Evolutionary conservation across 2,797 vertebrate species (phyloP).

Genomic region (Gallinago solitaria): DNA sequence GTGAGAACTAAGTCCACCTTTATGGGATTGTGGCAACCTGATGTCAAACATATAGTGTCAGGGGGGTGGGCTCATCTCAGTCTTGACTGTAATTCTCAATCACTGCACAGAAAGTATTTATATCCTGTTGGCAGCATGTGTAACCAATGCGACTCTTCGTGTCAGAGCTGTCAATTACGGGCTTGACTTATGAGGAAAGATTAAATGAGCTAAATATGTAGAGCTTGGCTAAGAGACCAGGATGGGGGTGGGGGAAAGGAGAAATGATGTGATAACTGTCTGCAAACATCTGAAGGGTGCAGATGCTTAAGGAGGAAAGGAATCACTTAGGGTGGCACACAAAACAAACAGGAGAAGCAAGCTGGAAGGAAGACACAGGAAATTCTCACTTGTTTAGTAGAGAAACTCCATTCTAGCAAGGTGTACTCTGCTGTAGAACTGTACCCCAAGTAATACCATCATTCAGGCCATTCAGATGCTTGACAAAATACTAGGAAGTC

Average conservation of each 20-base stretch:
- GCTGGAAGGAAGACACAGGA: not conserved
- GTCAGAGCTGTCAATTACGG: conserved; percentile 71
- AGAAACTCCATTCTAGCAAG: not conserved
- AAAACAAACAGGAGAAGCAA: conserved; percentile 50
- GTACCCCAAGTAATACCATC: not conserved
- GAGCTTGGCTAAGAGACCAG: conserved; percentile 63
- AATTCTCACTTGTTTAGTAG: not conserved
- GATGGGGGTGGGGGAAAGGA: conserved; percentile 50
- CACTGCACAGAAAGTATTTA: conserved; percentile 64
- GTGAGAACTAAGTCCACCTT: not conserved
- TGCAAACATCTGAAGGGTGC: conserved; percentile 67
- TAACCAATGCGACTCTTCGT: conserved; percentile 63
- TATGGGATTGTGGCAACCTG: not conserved
- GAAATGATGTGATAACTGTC: conserved; percentile 63
- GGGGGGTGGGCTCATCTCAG: not conserved
- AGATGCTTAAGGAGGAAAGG: conserved; percentile 63
- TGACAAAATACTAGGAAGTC: not conserved
- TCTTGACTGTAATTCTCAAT: conserved; percentile 56
- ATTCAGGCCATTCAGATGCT: not conserved
- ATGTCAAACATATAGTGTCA: not conserved
- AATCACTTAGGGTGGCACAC: conserved; percentile 47
- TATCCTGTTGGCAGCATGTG: conserved; percentile 70
- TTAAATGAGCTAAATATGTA: conserved; percentile 74
- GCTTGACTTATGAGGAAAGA: conserved; percentile 71
- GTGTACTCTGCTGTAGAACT: not conserved